phyloP scores from a whole-genome alignment of 1,140 invertebrate species.

The Araneus ventricosus region DNA sequence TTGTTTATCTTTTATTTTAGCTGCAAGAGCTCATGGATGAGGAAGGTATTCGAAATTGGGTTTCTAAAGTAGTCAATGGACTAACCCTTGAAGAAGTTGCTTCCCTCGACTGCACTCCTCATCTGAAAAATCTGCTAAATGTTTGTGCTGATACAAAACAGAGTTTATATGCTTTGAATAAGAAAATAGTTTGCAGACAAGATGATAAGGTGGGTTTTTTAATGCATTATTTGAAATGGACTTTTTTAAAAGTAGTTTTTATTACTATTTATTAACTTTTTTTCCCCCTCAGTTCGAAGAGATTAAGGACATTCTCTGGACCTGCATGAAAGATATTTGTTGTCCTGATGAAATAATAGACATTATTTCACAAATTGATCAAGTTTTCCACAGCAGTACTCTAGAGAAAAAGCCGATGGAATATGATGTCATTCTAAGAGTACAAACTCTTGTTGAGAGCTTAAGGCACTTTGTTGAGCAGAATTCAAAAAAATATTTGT shows the following conservation, averaged over 20 bases:
- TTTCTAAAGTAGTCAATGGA: background rate
- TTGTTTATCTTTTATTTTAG: constrained; percentile 1
- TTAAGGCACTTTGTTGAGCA: background rate
- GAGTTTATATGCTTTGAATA: background rate
- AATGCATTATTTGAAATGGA: no score
- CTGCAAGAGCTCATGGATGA: background rate
- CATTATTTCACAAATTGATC: background rate
- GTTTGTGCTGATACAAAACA: background rate
- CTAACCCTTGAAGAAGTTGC: background rate
- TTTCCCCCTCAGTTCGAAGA: background rate
- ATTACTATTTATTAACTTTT: no score
- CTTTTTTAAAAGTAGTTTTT: background rate
- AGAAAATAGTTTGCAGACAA: background rate
- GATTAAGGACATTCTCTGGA: background rate
- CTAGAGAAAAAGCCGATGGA: background rate
- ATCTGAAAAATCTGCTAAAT: background rate
- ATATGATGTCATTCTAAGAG: background rate
- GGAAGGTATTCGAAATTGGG: background rate
- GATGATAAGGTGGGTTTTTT: background rate
- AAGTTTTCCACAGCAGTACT: background rate
- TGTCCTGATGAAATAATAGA: constrained; percentile 11
- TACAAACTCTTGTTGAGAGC: background rate
- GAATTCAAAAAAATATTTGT: constrained; percentile 65
- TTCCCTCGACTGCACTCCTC: background rate
- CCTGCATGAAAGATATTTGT: background rate